Evolutionary conservation across 2,888 invertebrate genomes (phyloP), one percentile per base, ranked within the genome.

Genomic region (Nasonovia ribisnigri): DNA sequence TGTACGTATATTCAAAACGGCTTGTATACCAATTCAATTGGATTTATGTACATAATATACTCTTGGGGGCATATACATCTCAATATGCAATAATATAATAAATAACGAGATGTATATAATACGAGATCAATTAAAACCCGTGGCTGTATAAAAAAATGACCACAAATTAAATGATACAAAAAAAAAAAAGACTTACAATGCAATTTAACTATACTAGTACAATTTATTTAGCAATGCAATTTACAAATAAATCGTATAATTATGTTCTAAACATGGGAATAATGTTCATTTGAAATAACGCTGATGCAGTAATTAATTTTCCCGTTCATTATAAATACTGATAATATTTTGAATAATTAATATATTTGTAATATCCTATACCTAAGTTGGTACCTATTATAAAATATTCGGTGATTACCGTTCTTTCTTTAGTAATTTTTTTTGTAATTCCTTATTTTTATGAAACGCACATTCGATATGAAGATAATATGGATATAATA

Each of bases 11-110:
- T 60, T 46, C 46, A 89, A 46, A 77, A 60, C 26, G 3, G n/a
- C n/a, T 89, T n/a, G 20, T n/a, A 43, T n/a, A 89, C 26, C 3
- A 77, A n/a, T 57, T 89, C n/a, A 89, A 89, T 89, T 89, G 60
- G n/a, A 60, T 60, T 57, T 43, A 26, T n/a, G 20, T 20, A 36
- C 8, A 77, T 77, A 54, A 67, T 29, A 13, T 43, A 43, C 60
- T 60, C 43, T n/a, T 42, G 16, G 26, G 6, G 20, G 36, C 43
- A 29, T 26, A 46, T 46, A 60, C 60, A 60, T 60, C 46, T 89
- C 29, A 89, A 89, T 89, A 43, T 60, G n/a, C 60, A 60, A n/a
- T 89, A 60, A 24, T 60, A 89, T n/a, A 89, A 46, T 60, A 60
- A 42, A 77, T 20, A 77, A 77, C 3, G 36, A 20, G 20, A 77